Evolutionary conservation across 1,140 invertebrate genomes (phyloP), one percentile per base, ranked within the genome.

Genomic region (Anthonomus grandis): DNA sequence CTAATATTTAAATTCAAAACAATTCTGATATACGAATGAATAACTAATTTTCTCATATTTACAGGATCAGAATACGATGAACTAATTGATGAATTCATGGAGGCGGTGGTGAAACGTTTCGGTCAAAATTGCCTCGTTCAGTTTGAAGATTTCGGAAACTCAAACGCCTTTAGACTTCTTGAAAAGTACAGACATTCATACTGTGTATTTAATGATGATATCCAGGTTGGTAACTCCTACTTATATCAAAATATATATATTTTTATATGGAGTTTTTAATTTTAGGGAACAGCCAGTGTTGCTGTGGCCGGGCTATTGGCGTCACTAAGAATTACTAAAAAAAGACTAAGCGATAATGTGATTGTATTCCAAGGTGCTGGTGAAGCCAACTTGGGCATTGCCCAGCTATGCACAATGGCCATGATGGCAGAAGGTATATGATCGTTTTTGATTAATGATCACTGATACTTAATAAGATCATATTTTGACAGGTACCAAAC

Each of bases 31-130:
- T n/a, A n/a, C n/a, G n/a, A n/a, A n/a, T n/a, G n/a, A n/a, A n/a
- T n/a, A n/a, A n/a, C n/a, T n/a, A n/a, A 45, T 48, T 15, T 31
- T 48, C 23, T 4, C 25, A 23, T 44, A 19, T 36, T 46, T 24
- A 12, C 21, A 57, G 55, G 94, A 0, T 60, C 78, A 18, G 81
- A 84, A 50, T 99, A 97, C 74, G 93, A 98, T 69, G 87, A 90
- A 5, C 90, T 99, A 57, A 78, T 99, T 31, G 95, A 99, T 39
- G 97, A 99, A 78, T 98, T 99, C 71, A 97, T 99, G 93, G 69
- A 85, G 39, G 92, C 95, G 0, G 88, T 87, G 13, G 86, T 96
- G 0, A 81, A 83, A 54, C 83, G 91, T 61, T 96, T 85, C 67
- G 89, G 90, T 0, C 84, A 88, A 68, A 92, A 87, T 67, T 86